Base-by-base conservation (phyloP, 2,888 invertebrate genomes). In the Drosophila percnosoma region DNA sequence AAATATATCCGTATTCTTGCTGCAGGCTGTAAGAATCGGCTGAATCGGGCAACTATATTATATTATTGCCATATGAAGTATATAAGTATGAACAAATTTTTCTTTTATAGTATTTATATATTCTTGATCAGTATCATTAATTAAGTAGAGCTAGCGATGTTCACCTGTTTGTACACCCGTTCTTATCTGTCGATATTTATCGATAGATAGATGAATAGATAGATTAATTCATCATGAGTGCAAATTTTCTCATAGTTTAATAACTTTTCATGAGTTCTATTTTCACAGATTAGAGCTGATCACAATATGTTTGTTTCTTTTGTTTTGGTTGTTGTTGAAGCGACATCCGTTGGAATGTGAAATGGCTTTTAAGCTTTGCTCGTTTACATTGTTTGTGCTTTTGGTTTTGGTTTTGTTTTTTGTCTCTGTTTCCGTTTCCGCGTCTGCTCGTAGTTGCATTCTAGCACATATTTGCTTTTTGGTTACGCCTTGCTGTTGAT, bases 391-490 rank as follows among this genome's bases (percentile, higher is more conserved):
- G 27, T 18, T 29, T 52, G 11, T 52, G 51, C 29, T 54, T 54
- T 54, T 34, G 27, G 21, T 18, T 27, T 36, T 11, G 5, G 4
- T 29, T 27, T 38, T 38, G 29, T 21, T 21, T 36, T 27, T 24
- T n/a, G 4, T 10, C 49, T 42, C 38, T 52, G 24, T 45, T 52
- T 64, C 34, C n/a, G 52, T 34, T 53, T 33, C 45, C 10, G 52
- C 29, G 60, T 31, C 40, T 29, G 49, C 34, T 31, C 5, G 18
- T 8, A 33, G 15, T 55, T 58, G 61, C 65, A 59, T 62, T 33
- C 58, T 53, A 27, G 36, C 18, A 36, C 54, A 54, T 54, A 71
- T 73, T 72, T 73, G 72, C 54, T 72, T 67, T 67, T 38, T 72
- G 73, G 73, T 59, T 72, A 31, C 67, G 59, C 62, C 6, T 6